These are phyloP conservation scores for Tinea semifulvella DNA, from an alignment of 2,888 invertebrate genomes.

Conservation along the genomic window DNA sequence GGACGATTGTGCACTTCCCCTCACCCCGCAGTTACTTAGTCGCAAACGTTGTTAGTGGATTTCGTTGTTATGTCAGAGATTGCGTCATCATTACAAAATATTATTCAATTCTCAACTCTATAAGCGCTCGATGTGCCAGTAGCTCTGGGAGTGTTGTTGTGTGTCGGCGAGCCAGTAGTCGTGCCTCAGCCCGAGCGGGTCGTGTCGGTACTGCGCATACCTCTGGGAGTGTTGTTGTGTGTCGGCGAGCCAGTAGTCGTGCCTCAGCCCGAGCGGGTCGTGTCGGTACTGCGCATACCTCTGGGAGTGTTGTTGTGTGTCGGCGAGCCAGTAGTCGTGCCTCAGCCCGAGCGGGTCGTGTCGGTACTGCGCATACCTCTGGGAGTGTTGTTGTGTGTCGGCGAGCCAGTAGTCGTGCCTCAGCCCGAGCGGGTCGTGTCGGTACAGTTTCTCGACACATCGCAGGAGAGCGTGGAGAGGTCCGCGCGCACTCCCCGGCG, in stretches of 20 bases:
- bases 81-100: too few species aligned
- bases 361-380: too few species aligned
- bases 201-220: too few species aligned
- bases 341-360: constrained; percentile 80
- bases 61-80: too few species aligned
- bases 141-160: constrained; percentile 41
- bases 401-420: constrained; percentile 87
- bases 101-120: too few species aligned
- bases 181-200: constrained; percentile 76
- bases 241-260: constrained; percentile 84
- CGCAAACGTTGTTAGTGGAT: too few species aligned
- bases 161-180: constrained; percentile 85
- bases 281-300: constrained; percentile 73
- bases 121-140: too few species aligned
- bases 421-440: constrained; percentile 76
- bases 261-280: constrained; percentile 77
- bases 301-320: constrained; percentile 50
- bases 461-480: constrained; percentile 87
- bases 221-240: constrained; percentile 48
- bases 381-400: constrained; percentile 50
- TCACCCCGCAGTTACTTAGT: too few species aligned
- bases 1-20: too few species aligned
- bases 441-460: constrained; percentile 81
- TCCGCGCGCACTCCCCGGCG: constrained; percentile 70
- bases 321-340: constrained; percentile 84